Evolutionary conservation across 2,113 vertebrate genomes (phyloP).

Genomic region (Labeo rohita): DNA sequence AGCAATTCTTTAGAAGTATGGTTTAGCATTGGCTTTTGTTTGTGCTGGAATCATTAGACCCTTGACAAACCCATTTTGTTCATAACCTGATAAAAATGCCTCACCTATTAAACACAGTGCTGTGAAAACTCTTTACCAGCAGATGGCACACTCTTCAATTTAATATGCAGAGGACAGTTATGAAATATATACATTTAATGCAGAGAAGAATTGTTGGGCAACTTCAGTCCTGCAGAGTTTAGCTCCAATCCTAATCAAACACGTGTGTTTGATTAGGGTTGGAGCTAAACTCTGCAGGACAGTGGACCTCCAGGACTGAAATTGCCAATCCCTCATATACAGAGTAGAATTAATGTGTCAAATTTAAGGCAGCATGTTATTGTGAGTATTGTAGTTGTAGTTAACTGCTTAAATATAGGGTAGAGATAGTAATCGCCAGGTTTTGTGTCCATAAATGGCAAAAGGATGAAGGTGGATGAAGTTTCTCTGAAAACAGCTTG

Average conservation of each 20-base stretch:
- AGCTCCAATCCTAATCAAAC: too few relatives aligned
- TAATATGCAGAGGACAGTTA: slow-evolving; percentile 7
- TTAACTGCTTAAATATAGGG: background rate
- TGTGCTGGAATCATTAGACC: background rate
- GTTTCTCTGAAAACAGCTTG: background rate
- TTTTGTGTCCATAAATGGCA: background rate
- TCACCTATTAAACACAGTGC: background rate
- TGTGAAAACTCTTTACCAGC: background rate
- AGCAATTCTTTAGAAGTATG: background rate
- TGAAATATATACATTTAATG: background rate
- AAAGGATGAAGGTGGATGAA: too few relatives aligned
- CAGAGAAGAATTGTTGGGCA: background rate
- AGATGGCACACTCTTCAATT: slow-evolving; percentile 8
- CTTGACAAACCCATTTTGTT: background rate
- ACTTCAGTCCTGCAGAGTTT: too few relatives aligned
- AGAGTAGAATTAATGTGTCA: background rate
- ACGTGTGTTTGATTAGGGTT: too few relatives aligned
- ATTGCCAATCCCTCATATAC: background rate
- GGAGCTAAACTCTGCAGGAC: too few relatives aligned
- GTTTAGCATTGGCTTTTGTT: background rate
- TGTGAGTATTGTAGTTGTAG: background rate
- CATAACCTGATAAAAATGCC: background rate
- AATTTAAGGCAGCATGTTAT: background rate
- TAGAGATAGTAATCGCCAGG: background rate
- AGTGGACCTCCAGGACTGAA: too few relatives aligned